Evolutionary conservation across 2,797 vertebrate genomes (phyloP), one percentile per base, ranked within the genome.

Genomic region (Alcedo quadribrachys): DNA sequence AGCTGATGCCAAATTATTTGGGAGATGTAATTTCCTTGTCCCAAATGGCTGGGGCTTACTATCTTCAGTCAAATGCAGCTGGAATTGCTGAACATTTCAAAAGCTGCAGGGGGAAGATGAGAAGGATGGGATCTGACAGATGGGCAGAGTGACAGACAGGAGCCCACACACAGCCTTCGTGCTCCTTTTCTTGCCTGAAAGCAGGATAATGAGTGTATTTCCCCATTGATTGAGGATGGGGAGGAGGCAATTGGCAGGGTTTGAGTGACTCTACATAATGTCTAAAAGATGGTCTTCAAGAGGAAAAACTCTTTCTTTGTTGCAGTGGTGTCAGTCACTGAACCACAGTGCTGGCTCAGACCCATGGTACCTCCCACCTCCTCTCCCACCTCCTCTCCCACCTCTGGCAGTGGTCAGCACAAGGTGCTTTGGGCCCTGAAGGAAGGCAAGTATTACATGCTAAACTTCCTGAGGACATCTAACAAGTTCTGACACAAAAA

Each of bases 191-290:
- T 82, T 11, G 8, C 33, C 30, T 57, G 73, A 54, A 75, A 75
- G 20, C 18, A 43, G 24, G 18, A 10, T 65, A 69, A 51, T 30
- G 28, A 60, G 4, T 9, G 12, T 61, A 28, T 37, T 70, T 12
- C 5, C n/a, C 16, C 1, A 2, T 12, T 1, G 6, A 15, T 0
- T 2, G 1, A 42, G 9, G 8, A 16, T 46, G 27, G 30, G 30
- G 25, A 75, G n/a, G 69, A 85, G 30, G 25, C 24, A 37, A 14
- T 60, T 16, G 13, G 14, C 2, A 24, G 15, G 11, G 1, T 54
- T 54, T 53, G 35, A 55, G 11, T 3, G 2, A 40, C 30, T 42
- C 14, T 32, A 11, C 25, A 16, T 25, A 35, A 46, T 5, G 6
- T 40, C 55, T 73, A 60, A 65, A 87, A 71, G 12, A 42, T 42